Percentiles rank a stretch among this genome's conserved stretches.
These are phyloP conservation scores for Xylocopa sonorina DNA, from an alignment of 1,140 invertebrate genomes.

Conservation along the genomic window DNA sequence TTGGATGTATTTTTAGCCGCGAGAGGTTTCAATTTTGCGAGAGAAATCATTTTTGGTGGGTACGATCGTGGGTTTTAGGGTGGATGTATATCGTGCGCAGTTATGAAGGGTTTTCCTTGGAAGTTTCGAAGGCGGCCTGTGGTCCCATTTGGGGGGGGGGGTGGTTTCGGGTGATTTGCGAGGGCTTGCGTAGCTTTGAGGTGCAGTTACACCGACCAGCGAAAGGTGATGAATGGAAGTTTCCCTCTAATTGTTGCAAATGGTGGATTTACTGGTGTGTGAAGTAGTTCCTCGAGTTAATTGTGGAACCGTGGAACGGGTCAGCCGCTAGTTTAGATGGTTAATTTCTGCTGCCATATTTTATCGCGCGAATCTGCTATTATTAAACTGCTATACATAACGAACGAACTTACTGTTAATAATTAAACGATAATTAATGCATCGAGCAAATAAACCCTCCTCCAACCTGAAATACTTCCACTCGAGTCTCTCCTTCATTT, in stretches of 20 bases:
- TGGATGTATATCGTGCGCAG: no score
- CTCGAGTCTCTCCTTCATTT: no score
- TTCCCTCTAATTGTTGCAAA: constrained; percentile 5
- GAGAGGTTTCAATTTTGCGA: no score
- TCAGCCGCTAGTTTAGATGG: background rate
- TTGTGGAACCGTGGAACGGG: background rate
- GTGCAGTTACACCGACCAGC: background rate
- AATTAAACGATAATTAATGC: no score
- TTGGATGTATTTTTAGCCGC: no score
- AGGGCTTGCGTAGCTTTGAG: background rate
- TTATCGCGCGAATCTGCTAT: no score
- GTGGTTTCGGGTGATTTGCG: background rate
- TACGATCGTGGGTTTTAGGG: no score
- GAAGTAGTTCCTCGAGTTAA: background rate
- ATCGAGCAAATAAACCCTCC: no score
- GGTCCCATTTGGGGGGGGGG: background rate
- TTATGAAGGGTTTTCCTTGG: background rate
- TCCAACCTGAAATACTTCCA: no score
- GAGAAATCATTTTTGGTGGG: no score
- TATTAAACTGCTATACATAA: no score
- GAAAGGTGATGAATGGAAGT: constrained; percentile 1
- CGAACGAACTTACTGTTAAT: no score
- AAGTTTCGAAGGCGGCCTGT: background rate
- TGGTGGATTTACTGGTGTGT: background rate
- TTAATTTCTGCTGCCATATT: background rate